Conservation (phyloP, 2,797 vertebrate species). For the Pantherophis vulpinus region DNA sequence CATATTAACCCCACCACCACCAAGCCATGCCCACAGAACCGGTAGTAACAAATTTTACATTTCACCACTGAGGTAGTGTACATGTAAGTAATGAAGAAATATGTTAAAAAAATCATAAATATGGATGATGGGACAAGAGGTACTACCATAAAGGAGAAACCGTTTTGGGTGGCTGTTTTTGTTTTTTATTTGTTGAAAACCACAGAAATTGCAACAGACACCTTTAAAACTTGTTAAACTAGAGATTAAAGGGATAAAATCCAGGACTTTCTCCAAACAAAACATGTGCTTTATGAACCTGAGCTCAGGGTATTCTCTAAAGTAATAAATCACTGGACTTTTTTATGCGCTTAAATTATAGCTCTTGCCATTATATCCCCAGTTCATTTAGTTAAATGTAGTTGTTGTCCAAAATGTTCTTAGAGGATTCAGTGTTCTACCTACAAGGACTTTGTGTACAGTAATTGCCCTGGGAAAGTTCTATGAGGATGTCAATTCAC, state of each 20-base stretch:
- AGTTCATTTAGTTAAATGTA: not conserved
- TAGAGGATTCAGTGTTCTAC: not conserved
- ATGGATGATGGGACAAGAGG: not conserved
- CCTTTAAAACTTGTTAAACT: not conserved
- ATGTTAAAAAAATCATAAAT: not conserved
- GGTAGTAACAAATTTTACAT: too few relatives aligned
- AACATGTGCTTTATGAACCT: not conserved
- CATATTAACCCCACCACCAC: too few relatives aligned
- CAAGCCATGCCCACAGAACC: too few relatives aligned
- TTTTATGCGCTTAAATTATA: not conserved
- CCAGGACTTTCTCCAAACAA: not conserved
- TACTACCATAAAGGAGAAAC: not conserved
- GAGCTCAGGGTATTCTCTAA: not conserved
- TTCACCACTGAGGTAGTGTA: not conserved
- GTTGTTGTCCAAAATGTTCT: not conserved
- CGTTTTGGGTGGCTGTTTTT: not conserved
- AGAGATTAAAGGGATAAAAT: not conserved
- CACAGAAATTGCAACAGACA: not conserved
- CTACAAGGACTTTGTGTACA: not conserved
- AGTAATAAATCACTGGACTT: not conserved
- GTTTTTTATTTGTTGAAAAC: not conserved
- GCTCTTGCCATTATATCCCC: not conserved
- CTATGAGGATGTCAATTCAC: not conserved
- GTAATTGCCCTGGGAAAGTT: not conserved
- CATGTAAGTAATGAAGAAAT: not conserved